Percentiles rank a stretch among this genome's conserved stretches.
These are phyloP conservation scores for Enchytraeus crypticus DNA, from an alignment of 2,888 invertebrate species.

Conservation along the genomic window DNA sequence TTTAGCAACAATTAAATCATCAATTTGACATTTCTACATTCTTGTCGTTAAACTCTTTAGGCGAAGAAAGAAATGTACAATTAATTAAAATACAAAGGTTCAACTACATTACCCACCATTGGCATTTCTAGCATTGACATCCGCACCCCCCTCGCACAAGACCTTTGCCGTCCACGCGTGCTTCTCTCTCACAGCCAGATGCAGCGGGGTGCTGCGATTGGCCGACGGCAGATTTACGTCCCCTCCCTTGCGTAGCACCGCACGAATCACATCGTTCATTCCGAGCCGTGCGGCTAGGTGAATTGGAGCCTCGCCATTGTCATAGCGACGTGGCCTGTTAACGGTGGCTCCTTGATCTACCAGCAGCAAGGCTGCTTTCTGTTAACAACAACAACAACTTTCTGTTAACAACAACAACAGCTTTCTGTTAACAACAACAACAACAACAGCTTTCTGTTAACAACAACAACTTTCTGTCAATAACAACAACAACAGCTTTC, in stretches of 20 bases:
- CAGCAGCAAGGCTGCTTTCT: conserved; percentile 10
- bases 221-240: conserved; percentile 25
- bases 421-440: no score
- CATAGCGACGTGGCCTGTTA: conserved; percentile 16
- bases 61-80: no score
- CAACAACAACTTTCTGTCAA: no score
- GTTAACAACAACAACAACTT: no score
- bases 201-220: conserved; percentile 30
- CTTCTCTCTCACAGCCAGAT: conserved; percentile 27
- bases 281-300: conserved; percentile 21
- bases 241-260: conserved; percentile 21
- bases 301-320: conserved; percentile 20
- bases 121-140: conserved; percentile 25
- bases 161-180: conserved; percentile 8
- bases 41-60: no score
- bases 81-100: no score
- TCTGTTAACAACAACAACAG: no score
- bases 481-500: no score
- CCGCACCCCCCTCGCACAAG: conserved; percentile 27
- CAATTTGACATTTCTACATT: no score
- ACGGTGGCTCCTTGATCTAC: conserved; percentile 21
- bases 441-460: no score
- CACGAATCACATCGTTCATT: conserved; percentile 8
- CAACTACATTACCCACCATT: conserved; percentile 6
- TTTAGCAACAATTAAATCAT: no score